Evolutionary conservation across 2,888 invertebrate genomes (phyloP).

Genomic region (Heteromurus nitidus): DNA sequence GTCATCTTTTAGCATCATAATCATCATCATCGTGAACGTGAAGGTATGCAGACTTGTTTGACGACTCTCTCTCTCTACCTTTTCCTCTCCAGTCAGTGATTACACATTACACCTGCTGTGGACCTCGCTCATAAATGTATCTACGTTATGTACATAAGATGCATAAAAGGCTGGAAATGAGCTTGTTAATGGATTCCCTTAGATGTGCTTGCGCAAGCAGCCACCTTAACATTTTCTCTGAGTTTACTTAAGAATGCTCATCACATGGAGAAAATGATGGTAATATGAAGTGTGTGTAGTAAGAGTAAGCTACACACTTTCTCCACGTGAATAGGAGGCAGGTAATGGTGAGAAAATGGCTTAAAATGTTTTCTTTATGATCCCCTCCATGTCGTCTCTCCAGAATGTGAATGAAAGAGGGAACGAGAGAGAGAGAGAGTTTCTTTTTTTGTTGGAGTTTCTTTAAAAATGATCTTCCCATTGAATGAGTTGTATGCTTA

Average conservation of each 20-base stretch:
- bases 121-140: too few species aligned
- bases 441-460: too few species aligned
- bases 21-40: too few species aligned
- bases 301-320: not conserved
- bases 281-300: not conserved
- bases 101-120: conserved; percentile 11
- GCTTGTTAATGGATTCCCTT: conserved; percentile 51
- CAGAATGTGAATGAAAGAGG: too few species aligned
- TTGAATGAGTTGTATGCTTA: too few species aligned
- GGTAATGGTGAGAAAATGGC: not conserved
- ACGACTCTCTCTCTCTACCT: not conserved
- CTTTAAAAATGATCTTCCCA: too few species aligned
- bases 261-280: too few species aligned
- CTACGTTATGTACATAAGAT: too few species aligned
- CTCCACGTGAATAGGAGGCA: not conserved
- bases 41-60: too few species aligned
- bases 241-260: too few species aligned
- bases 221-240: conserved; percentile 33
- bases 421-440: too few species aligned
- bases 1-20: not conserved
- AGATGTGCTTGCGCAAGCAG: conserved; percentile 58
- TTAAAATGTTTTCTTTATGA: not conserved
- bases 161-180: too few species aligned
- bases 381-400: not conserved
- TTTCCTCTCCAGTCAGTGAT: not conserved